A percentile compares a stretch with the other conserved stretches of the same genome.
Conservation (phyloP, 2,797 vertebrate genomes). For the Syndactyla subalaris region DNA sequence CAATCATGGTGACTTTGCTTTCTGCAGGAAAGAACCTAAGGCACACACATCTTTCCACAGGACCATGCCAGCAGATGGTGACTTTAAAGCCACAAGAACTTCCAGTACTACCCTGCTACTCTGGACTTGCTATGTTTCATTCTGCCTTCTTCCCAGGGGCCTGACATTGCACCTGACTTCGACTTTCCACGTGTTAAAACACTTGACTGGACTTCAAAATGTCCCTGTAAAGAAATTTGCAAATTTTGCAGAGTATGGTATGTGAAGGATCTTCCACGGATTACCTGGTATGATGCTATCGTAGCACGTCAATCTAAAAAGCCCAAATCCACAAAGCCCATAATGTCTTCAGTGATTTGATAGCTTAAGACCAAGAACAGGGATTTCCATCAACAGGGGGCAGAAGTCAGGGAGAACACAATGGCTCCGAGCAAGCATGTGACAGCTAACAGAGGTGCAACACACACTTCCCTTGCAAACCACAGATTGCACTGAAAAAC, state of each 20-base stretch:
- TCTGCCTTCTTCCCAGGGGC: not conserved
- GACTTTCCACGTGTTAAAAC: not conserved
- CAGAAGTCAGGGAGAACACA: constrained; percentile 4
- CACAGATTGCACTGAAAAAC: not conserved
- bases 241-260: not conserved
- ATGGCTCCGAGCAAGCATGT: not conserved
- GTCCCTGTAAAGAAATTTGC: not conserved
- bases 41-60: rapidly evolving
- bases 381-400: constrained; percentile 2
- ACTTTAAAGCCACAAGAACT: not conserved
- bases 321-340: not conserved
- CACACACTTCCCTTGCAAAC: not conserved
- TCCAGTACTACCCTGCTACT: not conserved
- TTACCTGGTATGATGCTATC: not conserved
- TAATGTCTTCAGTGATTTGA: not conserved
- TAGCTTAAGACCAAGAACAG: not conserved
- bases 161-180: not conserved
- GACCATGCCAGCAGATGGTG: not conserved
- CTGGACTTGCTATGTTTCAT: not conserved
- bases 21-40: not conserved
- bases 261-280: not conserved
- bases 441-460: not conserved
- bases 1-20: not conserved
- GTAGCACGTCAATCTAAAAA: not conserved
- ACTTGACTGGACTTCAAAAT: not conserved